Evolutionary conservation across 2,888 invertebrate species (phyloP).

Genomic region (Yponomeuta cagnagella): DNA sequence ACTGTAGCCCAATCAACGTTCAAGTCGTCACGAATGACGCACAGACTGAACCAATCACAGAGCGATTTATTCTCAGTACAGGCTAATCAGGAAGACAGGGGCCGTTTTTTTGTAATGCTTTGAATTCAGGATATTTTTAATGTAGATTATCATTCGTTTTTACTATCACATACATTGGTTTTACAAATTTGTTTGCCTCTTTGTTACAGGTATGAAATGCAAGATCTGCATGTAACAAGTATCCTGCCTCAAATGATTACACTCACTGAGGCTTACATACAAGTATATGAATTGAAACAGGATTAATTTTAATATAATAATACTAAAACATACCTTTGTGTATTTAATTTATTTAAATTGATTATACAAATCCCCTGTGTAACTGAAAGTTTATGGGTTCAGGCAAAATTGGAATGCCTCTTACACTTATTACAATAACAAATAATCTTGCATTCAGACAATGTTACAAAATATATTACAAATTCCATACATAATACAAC

Average conservation of each 20-base stretch:
- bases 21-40: too few species aligned
- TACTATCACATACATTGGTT: too few species aligned
- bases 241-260: slow-evolving; percentile 99
- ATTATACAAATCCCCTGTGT: slow-evolving; percentile 51
- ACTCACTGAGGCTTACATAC: slow-evolving; percentile 98
- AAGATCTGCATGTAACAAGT: slow-evolving; percentile 98
- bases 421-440: slow-evolving; percentile 40
- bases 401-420: slow-evolving; percentile 39
- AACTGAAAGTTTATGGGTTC: background rate
- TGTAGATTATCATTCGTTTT: too few species aligned
- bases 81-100: too few species aligned
- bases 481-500: slow-evolving; percentile 25
- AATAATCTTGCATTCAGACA: slow-evolving; percentile 32
- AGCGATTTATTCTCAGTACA: too few species aligned
- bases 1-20: too few species aligned
- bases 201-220: slow-evolving; percentile 84
- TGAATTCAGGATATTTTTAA: too few species aligned
- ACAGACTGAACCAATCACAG: too few species aligned
- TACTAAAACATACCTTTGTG: slow-evolving; percentile 24
- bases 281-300: slow-evolving; percentile 82
- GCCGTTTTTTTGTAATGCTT: too few species aligned
- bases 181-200: background rate
- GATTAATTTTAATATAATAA: slow-evolving; percentile 43
- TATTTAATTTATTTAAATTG: slow-evolving; percentile 43
- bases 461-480: slow-evolving; percentile 39